These are phyloP conservation scores for Homarus americanus DNA, from an alignment of 1,140 invertebrate species.

Conservation along the genomic window DNA sequence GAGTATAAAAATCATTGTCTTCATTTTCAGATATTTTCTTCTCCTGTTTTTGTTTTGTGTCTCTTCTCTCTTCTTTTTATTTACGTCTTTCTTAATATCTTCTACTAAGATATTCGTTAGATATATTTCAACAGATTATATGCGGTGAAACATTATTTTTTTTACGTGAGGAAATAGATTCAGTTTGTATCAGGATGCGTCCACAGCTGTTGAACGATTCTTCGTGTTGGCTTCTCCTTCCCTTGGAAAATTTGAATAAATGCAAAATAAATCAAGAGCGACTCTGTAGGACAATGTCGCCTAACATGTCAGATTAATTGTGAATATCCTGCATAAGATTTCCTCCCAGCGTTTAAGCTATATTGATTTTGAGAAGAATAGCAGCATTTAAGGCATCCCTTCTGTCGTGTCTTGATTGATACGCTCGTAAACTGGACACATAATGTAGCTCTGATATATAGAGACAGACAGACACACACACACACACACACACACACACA, in stretches of 20 bases:
- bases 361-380: neutral
- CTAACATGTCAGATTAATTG: neutral
- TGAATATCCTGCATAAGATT: slow-evolving; percentile 9
- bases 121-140: too few species aligned
- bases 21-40: too few species aligned
- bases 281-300: neutral
- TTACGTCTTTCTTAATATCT: neutral
- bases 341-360: neutral
- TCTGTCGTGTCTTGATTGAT: too few species aligned
- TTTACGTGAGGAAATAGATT: too few species aligned
- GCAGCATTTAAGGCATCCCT: neutral
- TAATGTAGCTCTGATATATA: too few species aligned
- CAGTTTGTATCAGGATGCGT: neutral
- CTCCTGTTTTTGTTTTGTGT: too few species aligned
- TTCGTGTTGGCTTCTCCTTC: neutral
- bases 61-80: neutral
- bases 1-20: too few species aligned
- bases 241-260: slow-evolving; percentile 13
- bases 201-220: neutral
- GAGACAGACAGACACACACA: too few species aligned
- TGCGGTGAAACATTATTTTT: too few species aligned
- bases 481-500: too few species aligned
- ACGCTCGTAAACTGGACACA: neutral
- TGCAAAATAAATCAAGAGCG: slow-evolving; percentile 14
- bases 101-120: too few species aligned